A percentile compares a stretch with the other conserved stretches of the same genome.
Conservation (phyloP, 2,888 invertebrate genomes). For the Harpalus rubripes region DNA sequence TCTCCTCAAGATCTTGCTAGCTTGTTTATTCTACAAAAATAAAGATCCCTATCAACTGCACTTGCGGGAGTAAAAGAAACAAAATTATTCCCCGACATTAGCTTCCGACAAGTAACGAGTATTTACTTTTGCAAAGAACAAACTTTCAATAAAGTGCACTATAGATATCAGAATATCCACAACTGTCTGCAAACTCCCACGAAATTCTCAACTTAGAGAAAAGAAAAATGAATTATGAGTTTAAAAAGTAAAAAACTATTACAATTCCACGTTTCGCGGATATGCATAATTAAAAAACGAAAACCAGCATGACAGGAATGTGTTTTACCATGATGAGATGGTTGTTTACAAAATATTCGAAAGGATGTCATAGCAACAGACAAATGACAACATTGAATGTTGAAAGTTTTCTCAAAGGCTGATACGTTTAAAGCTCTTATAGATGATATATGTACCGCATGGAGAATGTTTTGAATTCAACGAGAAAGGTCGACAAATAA, state of each 20-base stretch:
- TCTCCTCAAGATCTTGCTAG: not conserved
- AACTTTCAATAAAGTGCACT: slow-evolving; percentile 36
- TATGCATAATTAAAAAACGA: slow-evolving; percentile 20
- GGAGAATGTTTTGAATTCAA: slow-evolving; percentile 31
- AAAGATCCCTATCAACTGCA: not conserved
- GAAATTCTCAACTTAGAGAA: not conserved
- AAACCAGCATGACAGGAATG: not conserved
- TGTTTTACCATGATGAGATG: slow-evolving; percentile 13
- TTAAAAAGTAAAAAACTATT: slow-evolving; percentile 6
- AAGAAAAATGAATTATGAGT: slow-evolving; percentile 39
- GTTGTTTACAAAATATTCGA: slow-evolving; percentile 30
- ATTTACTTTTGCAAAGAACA: slow-evolving; percentile 28
- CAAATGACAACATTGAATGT: slow-evolving; percentile 46
- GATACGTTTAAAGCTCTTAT: slow-evolving; percentile 38
- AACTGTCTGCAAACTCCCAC: slow-evolving; percentile 1
- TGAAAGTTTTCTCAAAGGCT: slow-evolving; percentile 31
- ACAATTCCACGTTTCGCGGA: slow-evolving; percentile 12
- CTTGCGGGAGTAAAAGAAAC: not conserved
- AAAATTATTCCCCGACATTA: not conserved
- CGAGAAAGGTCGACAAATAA: slow-evolving; percentile 46
- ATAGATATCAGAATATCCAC: slow-evolving; percentile 16
- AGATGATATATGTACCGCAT: slow-evolving; percentile 41
- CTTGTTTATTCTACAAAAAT: not conserved
- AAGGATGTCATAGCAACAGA: slow-evolving; percentile 37
- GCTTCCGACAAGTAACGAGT: slow-evolving; percentile 22